A percentile compares a stretch with the other conserved stretches of the same genome.
Evolutionary conservation across 2,888 invertebrate species (phyloP).

Genomic region (Protodeltote pygarga): DNA sequence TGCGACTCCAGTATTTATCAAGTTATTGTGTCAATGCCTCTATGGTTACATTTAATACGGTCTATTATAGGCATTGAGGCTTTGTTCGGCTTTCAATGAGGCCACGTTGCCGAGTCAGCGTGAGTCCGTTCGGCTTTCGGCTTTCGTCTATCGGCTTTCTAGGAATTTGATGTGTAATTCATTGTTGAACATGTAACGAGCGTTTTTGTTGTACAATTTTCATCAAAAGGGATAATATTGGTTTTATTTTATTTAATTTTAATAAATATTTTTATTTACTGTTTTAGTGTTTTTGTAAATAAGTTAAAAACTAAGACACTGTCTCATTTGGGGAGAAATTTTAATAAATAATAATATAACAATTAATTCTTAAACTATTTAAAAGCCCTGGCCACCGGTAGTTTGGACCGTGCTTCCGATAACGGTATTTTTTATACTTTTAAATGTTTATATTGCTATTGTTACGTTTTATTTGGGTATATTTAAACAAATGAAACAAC

Average conservation of each 20-base stretch:
- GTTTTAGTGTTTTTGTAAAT: too few species aligned
- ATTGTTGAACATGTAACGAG: slow-evolving; percentile 28
- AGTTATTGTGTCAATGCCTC: slow-evolving; percentile 70
- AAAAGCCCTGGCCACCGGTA: too few species aligned
- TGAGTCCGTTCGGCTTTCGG: slow-evolving; percentile 61
- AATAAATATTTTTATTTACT: neutral
- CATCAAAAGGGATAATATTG: slow-evolving; percentile 5
- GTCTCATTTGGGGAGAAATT: too few species aligned
- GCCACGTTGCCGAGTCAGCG: slow-evolving; percentile 68
- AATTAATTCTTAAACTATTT: too few species aligned
- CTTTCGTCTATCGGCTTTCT: slow-evolving; percentile 58
- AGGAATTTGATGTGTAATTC: slow-evolving; percentile 59
- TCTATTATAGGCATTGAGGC: slow-evolving; percentile 69
- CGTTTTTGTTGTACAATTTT: slow-evolving; percentile 30
- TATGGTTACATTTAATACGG: slow-evolving; percentile 71
- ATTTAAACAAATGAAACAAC: too few species aligned
- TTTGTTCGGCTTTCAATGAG: slow-evolving; percentile 68
- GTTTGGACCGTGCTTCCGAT: too few species aligned
- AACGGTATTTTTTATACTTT: too few species aligned
- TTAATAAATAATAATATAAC: too few species aligned
- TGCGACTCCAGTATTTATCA: slow-evolving; percentile 71
- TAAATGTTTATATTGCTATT: too few species aligned
- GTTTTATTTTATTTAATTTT: neutral
- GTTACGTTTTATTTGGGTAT: too few species aligned
- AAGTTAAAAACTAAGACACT: too few species aligned